phyloP scores from a whole-genome alignment of 2,113 vertebrate species.

The Drymodes brunneopygia region DNA sequence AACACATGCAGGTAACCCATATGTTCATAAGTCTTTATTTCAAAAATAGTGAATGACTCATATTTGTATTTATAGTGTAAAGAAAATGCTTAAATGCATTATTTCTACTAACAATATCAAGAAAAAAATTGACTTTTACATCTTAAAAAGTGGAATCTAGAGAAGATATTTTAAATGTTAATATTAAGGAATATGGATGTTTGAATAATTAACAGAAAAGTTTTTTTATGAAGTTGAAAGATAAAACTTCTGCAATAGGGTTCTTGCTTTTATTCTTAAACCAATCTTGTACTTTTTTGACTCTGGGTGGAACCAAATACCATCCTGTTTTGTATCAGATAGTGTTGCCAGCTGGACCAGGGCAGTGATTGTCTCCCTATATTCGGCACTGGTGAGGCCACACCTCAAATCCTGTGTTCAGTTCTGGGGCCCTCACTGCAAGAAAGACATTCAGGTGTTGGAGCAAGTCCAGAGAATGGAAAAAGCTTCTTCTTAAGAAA shows the following conservation, averaged over 20 bases:
- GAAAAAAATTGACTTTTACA: background rate
- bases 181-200: background rate
- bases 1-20: background rate
- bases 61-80: background rate
- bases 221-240: background rate
- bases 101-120: background rate
- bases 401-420: fast-evolving
- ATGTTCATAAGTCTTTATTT: background rate
- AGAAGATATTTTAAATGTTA: background rate
- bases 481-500: background rate
- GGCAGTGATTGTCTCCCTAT: fast-evolving
- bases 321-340: background rate
- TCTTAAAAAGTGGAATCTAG: background rate
- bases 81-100: background rate
- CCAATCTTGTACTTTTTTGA: background rate
- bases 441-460: background rate
- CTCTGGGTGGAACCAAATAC: background rate
- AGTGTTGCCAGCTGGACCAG: no score
- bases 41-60: background rate
- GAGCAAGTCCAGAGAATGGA: fast-evolving
- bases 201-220: background rate
- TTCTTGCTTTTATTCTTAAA: background rate
- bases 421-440: background rate
- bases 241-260: fast-evolving
- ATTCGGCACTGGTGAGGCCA: fast-evolving